Conservation (phyloP, 2,113 vertebrate species). For the Shinisaurus crocodilurus region DNA sequence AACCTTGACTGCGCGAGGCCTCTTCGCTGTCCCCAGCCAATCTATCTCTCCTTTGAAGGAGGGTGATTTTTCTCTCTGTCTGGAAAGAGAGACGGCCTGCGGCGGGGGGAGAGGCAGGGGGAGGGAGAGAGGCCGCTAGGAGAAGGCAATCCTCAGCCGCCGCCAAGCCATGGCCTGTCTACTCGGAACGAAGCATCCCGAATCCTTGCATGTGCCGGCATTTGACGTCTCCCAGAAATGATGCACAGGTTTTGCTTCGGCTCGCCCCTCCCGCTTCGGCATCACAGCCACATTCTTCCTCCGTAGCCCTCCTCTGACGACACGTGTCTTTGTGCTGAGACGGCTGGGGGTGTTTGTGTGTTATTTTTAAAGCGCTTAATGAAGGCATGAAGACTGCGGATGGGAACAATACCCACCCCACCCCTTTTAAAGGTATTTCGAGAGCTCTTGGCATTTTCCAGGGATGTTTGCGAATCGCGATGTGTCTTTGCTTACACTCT, state of each 20-base stretch:
- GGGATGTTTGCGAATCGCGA: background rate
- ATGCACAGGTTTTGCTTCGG: background rate
- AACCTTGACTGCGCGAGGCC: background rate
- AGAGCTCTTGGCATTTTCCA: background rate
- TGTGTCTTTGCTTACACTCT: background rate
- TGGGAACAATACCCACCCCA: background rate
- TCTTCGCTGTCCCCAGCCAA: background rate
- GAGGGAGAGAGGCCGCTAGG: background rate
- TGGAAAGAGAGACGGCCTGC: background rate
- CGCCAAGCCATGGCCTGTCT: no score
- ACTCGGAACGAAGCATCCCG: no score
- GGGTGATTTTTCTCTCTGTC: background rate
- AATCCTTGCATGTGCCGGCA: background rate
- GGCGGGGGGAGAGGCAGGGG: no score
- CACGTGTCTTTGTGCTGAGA: no score
- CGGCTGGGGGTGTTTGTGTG: background rate
- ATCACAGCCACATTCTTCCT: background rate
- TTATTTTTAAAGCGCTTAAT: background rate
- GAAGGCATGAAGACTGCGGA: accelerated
- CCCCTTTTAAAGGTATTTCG: accelerated
- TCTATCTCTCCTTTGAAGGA: background rate
- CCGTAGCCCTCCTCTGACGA: background rate
- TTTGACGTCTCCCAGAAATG: background rate
- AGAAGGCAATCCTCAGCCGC: background rate
- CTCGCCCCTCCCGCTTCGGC: no score